Conservation (phyloP, 2,113 vertebrate genomes). For the Zapornia atra region DNA sequence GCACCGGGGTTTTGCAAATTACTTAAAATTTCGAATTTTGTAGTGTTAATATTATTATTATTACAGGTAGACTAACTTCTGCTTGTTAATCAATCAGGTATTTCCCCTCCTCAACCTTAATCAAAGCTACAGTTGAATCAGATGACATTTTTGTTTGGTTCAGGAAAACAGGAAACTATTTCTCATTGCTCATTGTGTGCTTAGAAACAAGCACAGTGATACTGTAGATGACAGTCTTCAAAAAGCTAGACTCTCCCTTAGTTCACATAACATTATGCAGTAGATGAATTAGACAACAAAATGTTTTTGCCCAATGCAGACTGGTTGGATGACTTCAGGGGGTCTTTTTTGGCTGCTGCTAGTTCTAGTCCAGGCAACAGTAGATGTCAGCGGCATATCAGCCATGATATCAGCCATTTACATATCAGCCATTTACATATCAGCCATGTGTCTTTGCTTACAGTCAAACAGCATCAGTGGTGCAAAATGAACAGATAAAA, state of each 20-base stretch:
- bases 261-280: not conserved
- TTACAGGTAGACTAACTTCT: not conserved
- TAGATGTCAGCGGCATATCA: no score
- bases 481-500: not conserved
- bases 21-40: not conserved
- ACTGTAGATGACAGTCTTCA: not conserved
- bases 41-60: not conserved
- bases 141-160: not conserved
- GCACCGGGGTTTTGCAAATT: not conserved
- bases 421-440: not conserved
- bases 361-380: not conserved
- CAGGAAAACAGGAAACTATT: not conserved
- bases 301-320: not conserved
- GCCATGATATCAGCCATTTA: no score
- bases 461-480: not conserved
- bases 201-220: not conserved
- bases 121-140: not conserved
- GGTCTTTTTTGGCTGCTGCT: not conserved
- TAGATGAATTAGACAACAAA: not conserved
- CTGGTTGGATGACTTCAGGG: not conserved
- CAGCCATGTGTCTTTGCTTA: rapidly evolving
- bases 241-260: not conserved
- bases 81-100: not conserved
- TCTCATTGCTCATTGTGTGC: not conserved
- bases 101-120: not conserved